phyloP scores from a whole-genome alignment of 2,888 invertebrate species.

The Athetis lepigone region DNA sequence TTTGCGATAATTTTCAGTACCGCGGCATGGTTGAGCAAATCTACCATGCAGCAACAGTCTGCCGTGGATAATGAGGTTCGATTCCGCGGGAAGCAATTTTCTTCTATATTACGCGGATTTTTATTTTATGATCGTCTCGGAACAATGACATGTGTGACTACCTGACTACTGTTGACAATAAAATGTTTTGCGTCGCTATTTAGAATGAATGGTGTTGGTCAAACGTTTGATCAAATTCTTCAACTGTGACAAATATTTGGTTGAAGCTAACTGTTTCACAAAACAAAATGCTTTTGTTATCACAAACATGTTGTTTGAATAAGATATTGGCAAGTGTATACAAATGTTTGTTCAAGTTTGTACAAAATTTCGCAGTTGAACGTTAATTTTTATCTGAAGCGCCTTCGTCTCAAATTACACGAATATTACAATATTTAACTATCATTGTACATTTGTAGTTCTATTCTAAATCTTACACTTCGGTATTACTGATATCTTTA shows the following conservation, averaged over 20 bases:
- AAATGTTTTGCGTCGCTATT: constrained; percentile 27
- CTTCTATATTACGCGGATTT: constrained; percentile 73
- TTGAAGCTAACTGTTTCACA: constrained; percentile 22
- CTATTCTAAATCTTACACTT: constrained; percentile 3
- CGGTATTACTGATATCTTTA: background rate
- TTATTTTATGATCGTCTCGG: constrained; percentile 67
- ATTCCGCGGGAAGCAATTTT: constrained; percentile 79
- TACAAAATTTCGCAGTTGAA: constrained; percentile 36
- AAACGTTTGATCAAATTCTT: constrained; percentile 40
- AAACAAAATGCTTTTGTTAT: constrained; percentile 37
- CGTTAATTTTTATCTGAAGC: constrained; percentile 32
- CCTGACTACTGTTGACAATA: constrained; percentile 39
- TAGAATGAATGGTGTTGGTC: constrained; percentile 17
- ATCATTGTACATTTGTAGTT: background rate
- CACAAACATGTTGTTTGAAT: constrained; percentile 36
- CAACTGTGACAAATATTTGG: constrained; percentile 25
- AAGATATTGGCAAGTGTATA: constrained; percentile 40
- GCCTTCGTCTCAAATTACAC: constrained; percentile 3
- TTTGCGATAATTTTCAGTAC: constrained; percentile 72
- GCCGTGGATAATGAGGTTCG: constrained; percentile 82
- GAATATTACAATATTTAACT: constrained; percentile 17
- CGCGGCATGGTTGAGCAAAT: constrained; percentile 70
- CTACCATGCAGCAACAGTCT: constrained; percentile 72
- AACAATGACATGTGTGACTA: constrained; percentile 59
- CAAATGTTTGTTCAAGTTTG: constrained; percentile 32